These are phyloP conservation scores for Drosophila anceps DNA, from an alignment of 2,888 invertebrate genomes.

Conservation along the genomic window DNA sequence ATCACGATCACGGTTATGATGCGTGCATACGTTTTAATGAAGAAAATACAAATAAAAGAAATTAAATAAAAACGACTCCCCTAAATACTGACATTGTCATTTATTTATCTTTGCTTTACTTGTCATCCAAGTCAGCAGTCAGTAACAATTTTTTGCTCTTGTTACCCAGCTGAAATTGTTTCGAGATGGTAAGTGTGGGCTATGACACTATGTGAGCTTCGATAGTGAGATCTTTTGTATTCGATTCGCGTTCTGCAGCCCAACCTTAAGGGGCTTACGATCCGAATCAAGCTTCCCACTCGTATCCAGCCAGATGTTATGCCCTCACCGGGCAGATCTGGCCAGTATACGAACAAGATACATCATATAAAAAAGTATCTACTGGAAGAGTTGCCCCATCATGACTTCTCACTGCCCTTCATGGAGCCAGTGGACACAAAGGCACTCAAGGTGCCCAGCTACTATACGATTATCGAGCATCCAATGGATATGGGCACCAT, in stretches of 20 bases:
- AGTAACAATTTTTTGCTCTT: not conserved
- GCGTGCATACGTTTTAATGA: constrained; percentile 43
- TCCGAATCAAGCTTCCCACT: not conserved
- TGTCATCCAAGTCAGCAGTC: not conserved
- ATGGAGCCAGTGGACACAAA: constrained; percentile 35
- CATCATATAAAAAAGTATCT: constrained; percentile 18
- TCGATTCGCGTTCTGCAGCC: not conserved
- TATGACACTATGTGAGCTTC: not conserved
- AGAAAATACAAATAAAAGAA: constrained; percentile 24
- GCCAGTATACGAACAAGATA: constrained; percentile 39
- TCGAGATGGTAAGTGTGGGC: constrained; percentile 16
- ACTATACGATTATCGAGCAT: constrained; percentile 8
- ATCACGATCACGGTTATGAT: not conserved
- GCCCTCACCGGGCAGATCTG: constrained; percentile 6
- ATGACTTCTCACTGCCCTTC: constrained; percentile 5
- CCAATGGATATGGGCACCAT: constrained; percentile 42
- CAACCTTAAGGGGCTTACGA: not conserved
- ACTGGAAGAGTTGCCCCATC: not conserved
- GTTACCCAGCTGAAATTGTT: not conserved
- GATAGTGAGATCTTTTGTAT: not conserved
- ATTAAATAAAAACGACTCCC: constrained; percentile 3
- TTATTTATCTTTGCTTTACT: not conserved
- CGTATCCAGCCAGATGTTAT: constrained; percentile 32
- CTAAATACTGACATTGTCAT: not conserved
- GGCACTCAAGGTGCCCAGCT: constrained; percentile 11